These are phyloP conservation scores for human (Homo sapiens) DNA, from an alignment of 2,113 vertebrate genomes.

Conservation along the genomic window DNA sequence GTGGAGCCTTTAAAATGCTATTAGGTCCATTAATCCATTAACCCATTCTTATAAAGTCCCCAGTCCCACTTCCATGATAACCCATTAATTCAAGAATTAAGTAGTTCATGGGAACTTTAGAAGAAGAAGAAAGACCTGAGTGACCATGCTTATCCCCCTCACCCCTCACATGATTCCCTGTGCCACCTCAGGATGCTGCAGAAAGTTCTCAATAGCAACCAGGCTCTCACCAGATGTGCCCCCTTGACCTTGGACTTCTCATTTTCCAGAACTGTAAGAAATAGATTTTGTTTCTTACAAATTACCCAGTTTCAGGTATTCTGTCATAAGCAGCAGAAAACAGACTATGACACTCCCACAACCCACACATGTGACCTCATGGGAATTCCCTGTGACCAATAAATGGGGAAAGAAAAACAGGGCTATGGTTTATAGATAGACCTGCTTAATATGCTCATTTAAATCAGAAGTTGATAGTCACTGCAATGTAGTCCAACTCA, in stretches of 20 bases:
- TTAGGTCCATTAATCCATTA: background rate
- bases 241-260: background rate
- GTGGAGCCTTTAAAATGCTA: background rate
- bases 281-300: background rate
- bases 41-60: background rate
- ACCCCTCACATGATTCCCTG: background rate
- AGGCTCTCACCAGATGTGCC: background rate
- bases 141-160: background rate
- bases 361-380: background rate
- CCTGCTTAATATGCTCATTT: background rate
- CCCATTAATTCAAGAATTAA: no score
- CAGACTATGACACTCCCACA: background rate
- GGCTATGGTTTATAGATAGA: background rate
- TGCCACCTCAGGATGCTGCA: background rate
- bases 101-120: no score
- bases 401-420: background rate
- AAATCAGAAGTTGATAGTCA: background rate
- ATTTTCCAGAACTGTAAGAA: background rate
- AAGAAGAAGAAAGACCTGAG: background rate
- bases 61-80: no score
- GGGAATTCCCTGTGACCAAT: background rate
- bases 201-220: background rate
- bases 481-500: background rate
- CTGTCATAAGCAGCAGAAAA: background rate
- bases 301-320: background rate